phyloP scores from a whole-genome alignment of 2,797 vertebrate species.

The Ciconia nigra region DNA sequence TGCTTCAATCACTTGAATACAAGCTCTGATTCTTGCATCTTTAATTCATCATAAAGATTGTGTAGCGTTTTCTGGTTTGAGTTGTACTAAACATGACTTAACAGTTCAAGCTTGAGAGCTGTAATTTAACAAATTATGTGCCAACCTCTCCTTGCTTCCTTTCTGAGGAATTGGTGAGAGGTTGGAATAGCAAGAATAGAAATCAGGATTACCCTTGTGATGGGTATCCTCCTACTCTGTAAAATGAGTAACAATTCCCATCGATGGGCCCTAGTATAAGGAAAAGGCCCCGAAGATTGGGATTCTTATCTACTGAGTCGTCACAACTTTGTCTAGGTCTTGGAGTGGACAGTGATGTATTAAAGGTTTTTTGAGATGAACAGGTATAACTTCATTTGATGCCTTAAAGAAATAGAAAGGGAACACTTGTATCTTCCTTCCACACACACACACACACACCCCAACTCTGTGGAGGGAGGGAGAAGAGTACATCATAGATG shows the following conservation, averaged over 20 bases:
- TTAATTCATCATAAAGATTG: neutral
- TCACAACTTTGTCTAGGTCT: neutral
- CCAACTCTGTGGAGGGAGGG: neutral
- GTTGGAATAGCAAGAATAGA: neutral
- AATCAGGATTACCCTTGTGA: neutral
- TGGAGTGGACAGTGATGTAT: neutral
- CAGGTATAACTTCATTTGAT: neutral
- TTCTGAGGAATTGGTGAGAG: neutral
- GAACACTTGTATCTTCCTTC: neutral
- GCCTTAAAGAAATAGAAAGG: neutral
- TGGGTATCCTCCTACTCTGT: neutral
- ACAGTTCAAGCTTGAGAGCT: neutral
- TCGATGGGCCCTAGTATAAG: neutral
- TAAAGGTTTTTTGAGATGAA: neutral
- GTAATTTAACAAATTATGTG: no score
- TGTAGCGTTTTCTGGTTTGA: neutral
- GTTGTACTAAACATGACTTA: neutral
- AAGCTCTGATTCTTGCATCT: neutral
- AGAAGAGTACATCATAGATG: neutral
- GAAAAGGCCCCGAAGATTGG: neutral
- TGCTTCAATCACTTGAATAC: neutral
- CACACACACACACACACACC: no score
- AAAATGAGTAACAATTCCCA: neutral
- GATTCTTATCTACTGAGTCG: neutral
- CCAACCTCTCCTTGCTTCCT: neutral